Evolutionary conservation across 2,113 vertebrate species (phyloP), one percentile per base, ranked within the genome.

Genomic region (Aspidoscelis tigris): DNA sequence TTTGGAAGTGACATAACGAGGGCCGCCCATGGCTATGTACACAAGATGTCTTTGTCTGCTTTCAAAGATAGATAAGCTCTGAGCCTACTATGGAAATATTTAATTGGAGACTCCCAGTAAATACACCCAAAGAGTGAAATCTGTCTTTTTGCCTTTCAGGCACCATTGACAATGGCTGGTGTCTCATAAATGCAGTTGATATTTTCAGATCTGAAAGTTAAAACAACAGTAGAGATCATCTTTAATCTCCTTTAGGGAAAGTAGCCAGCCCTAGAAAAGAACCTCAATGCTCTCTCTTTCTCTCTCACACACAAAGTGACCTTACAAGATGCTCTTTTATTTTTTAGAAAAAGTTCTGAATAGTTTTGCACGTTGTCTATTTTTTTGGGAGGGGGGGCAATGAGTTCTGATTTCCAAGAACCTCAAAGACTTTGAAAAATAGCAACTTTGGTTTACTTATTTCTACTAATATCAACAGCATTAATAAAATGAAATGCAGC

Each of bases 1-100:
- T 92, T 95, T 94, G 92, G 92, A 93, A 93, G 92, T 90, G 89
- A 92, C 93, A 95, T 92, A 90, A 89, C 83, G 93, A 82, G 86
- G 86, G 89, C 89, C 86, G 90, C 93, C 93, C 21, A 44, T 89
- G 90, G 91, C 91, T 93, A 75, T 92, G 90, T 95, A 91, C 91
- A 92, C 81, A 95, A 85, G 93, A 90, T 86, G 43, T 89, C 80
- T 84, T 73, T 84, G 89, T 81, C 61, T 43, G 76, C 78, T 83
- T 83, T 26, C 55, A 69, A 86, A 68, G 55, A 81, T 16, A 86
- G 50, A 77, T 78, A 81, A 87, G 76, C 70, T 58, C 70, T 65
- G 64, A 84, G 76, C 55, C 50, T n/a, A 9, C 65, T 66, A 53
- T 87, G 92, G 89, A 94, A 94, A 93, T 93, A 82, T 68, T 74